phyloP scores from a whole-genome alignment of 2,888 invertebrate species.

The Carterocephalus palaemon region DNA sequence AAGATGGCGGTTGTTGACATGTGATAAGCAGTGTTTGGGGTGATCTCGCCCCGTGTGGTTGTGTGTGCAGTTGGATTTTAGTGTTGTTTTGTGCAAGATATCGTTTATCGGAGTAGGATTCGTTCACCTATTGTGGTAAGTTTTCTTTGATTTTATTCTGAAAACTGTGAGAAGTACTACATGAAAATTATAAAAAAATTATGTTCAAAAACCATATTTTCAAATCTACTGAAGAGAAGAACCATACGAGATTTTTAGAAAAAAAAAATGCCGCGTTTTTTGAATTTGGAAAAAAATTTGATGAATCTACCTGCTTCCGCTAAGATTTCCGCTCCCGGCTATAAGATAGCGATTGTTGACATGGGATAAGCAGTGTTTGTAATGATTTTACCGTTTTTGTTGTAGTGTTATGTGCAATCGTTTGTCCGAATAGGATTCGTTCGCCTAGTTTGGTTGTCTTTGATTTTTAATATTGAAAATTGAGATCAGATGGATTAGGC shows the following conservation, averaged over 20 bases:
- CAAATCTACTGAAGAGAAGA: too few relatives aligned
- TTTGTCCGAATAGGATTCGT: conserved; percentile 3
- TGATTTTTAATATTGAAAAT: too few relatives aligned
- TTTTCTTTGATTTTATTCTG: too few relatives aligned
- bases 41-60: conserved; percentile 45
- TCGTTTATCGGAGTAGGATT: conserved; percentile 1
- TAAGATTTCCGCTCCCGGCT: conserved; percentile 51
- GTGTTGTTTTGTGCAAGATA: conserved; percentile 30
- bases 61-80: conserved; percentile 30
- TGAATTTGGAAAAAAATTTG: conserved; percentile 61
- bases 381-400: conserved; percentile 46
- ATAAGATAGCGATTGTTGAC: conserved; percentile 46
- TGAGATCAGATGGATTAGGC: too few relatives aligned
- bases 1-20: conserved; percentile 41
- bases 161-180: too few relatives aligned
- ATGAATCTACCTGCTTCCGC: conserved; percentile 64
- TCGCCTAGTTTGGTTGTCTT: neutral
- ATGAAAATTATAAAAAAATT: too few relatives aligned
- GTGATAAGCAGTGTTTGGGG: conserved; percentile 50
- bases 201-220: too few relatives aligned
- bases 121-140: conserved; percentile 8
- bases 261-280: conserved; percentile 68
- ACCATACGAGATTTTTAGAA: too few relatives aligned
- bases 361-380: conserved; percentile 48
- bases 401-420: conserved; percentile 36